These are phyloP conservation scores for Istiophorus platypterus DNA, from an alignment of 2,113 vertebrate genomes.

Conservation along the genomic window DNA sequence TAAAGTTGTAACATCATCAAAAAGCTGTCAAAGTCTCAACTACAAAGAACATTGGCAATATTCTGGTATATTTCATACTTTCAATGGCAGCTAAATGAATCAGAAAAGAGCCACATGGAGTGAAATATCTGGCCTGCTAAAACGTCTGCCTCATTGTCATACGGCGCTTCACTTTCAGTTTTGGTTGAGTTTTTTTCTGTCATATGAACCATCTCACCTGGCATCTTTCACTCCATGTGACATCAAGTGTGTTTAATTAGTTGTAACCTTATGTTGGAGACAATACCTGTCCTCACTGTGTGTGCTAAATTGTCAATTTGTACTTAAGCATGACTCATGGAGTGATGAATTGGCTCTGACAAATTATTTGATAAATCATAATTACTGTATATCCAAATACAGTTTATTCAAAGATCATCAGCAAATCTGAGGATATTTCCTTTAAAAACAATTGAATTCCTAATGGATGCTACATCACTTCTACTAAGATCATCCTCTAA, in stretches of 20 bases:
- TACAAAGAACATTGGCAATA: background rate
- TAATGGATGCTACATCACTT: constrained; percentile 18
- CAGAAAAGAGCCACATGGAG: constrained; percentile 13
- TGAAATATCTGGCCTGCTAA: constrained; percentile 32
- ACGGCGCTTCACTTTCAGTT: constrained; percentile 53
- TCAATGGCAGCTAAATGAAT: constrained; percentile 38
- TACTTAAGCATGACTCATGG: constrained; percentile 66
- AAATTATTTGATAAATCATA: constrained; percentile 75
- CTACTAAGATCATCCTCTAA: constrained; percentile 13
- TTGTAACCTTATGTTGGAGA: constrained; percentile 69
- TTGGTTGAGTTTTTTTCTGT: constrained; percentile 64
- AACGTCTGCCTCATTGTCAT: constrained; percentile 58
- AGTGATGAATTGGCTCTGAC: constrained; percentile 69
- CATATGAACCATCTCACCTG: constrained; percentile 56
- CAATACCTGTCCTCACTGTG: constrained; percentile 70
- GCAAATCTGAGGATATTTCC: constrained; percentile 26
- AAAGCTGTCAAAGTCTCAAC: too few relatives aligned
- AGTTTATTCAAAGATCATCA: too few relatives aligned
- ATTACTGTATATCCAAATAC: constrained; percentile 68
- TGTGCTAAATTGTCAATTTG: constrained; percentile 72
- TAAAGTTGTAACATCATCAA: constrained; percentile 17
- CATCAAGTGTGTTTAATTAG: constrained; percentile 76
- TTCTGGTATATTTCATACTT: background rate
- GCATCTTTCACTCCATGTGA: constrained; percentile 71
- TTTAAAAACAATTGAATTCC: background rate